Conservation (phyloP, 2,113 vertebrate species). For the Haemorhous mexicanus region DNA sequence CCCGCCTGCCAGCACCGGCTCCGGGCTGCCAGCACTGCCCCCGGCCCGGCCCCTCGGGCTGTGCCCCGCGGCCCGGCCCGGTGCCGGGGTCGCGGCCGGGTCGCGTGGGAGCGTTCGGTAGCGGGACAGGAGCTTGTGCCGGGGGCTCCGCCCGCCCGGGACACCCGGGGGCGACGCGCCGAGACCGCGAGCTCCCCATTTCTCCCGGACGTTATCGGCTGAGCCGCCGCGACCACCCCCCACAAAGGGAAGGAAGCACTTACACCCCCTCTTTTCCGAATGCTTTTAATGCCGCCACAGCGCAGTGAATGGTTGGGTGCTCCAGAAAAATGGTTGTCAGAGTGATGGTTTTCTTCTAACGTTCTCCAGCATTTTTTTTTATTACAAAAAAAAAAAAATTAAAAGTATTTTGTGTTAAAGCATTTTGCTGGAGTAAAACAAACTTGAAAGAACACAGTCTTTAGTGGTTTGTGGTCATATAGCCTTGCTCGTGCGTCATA, state of each 20-base stretch:
- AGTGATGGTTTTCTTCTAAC: too few relatives aligned
- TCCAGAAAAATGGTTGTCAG: neutral
- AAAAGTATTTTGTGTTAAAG: neutral
- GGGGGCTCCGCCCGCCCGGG: too few relatives aligned
- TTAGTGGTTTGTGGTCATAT: accelerated
- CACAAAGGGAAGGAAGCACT: neutral
- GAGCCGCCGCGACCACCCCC: neutral
- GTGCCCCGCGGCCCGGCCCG: neutral
- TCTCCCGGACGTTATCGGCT: neutral
- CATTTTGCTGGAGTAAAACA: neutral
- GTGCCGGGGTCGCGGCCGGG: neutral
- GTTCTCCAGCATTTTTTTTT: neutral
- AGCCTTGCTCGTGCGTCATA: neutral
- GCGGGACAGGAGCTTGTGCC: neutral
- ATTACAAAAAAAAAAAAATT: neutral
- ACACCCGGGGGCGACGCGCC: neutral
- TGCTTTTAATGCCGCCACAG: neutral
- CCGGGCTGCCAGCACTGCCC: neutral
- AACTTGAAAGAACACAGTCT: neutral
- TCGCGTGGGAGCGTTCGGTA: accelerated
- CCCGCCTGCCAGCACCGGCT: neutral
- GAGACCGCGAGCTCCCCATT: accelerated
- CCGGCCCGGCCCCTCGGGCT: too few relatives aligned
- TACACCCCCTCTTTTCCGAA: neutral
- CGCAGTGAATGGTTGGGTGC: neutral